Evolutionary conservation across 2,113 vertebrate species (phyloP), one percentile per base, ranked within the genome.

Genomic region (Machaerirhynchus nigripectus): DNA sequence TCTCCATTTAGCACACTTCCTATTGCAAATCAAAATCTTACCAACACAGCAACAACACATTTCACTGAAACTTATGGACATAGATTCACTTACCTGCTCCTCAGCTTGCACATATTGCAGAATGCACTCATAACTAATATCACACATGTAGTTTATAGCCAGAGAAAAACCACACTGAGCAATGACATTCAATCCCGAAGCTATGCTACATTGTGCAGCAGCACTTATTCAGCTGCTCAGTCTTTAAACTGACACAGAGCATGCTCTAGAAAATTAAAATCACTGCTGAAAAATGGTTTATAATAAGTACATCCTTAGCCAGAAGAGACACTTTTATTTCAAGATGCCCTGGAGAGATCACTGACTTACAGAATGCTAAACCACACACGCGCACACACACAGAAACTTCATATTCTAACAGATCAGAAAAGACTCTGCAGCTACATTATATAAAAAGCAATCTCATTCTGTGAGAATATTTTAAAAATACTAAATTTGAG

Each of bases 211-310:
- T 4, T 20, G 69, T 22, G 31, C 33, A 39, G 52, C 52, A 84
- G 63, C 39, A 28, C 50, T 90, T 84, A 42, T 1, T 61, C 79
- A 47, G 50, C 42, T 96, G 82, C 35, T 93, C 78, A 83, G 59
- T 73, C 63, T 59, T 78, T n/a, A 74, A 63, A 46, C 23, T 59
- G 82, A 79, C 33, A 90, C 42, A 80, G 67, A 90, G 87, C 50
- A 91, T 50, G 67, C 84, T 94, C 89, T 69, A 85, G 53, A 94
- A 96, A 95, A 95, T 31, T 67, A 74, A 93, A 96, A 91, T 87
- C 52, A 55, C 52, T 74, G 70, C 78, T 96, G 78, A 88, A 88
- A 97, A 94, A 90, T n/a, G 68, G 64, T 88, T 96, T 86, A 24
- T 68, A 90, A 40, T 39, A 87, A 95, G 70, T 83, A 91, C 79